Conservation (phyloP, 2,797 vertebrate genomes). For the Luscinia luscinia region DNA sequence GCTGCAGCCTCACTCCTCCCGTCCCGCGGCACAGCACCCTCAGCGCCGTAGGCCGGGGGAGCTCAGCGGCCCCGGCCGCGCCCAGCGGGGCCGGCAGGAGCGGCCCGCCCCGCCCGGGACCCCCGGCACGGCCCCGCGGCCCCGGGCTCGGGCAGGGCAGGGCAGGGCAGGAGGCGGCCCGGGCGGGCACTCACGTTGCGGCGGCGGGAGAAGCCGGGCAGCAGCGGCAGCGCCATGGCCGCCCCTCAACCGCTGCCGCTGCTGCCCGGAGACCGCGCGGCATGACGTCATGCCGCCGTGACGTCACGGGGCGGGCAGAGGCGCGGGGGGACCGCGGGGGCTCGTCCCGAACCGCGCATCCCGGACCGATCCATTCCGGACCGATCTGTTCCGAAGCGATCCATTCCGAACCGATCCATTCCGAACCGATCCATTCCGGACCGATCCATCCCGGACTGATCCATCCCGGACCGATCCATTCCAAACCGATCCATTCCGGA, state of each 20-base stretch:
- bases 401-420: too few species aligned
- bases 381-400: too few species aligned
- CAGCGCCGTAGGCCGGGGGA: fast-evolving
- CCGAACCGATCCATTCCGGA: too few species aligned
- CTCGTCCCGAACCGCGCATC: too few species aligned
- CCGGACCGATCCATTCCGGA: too few species aligned
- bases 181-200: constrained; percentile 81
- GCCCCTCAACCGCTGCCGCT: not conserved
- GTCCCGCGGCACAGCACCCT: not conserved
- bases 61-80: not conserved
- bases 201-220: constrained; percentile 78
- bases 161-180: not conserved
- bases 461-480: too few species aligned
- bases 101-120: not conserved
- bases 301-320: not conserved
- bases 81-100: too few species aligned
- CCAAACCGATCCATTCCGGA: too few species aligned
- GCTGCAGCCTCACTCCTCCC: not conserved
- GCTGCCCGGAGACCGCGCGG: not conserved
- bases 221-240: constrained; percentile 82
- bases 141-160: not conserved
- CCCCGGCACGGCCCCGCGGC: not conserved
- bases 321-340: not conserved
- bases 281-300: not conserved
- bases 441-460: too few species aligned